Evolutionary conservation across 1,140 invertebrate genomes (phyloP), one percentile per base, ranked within the genome.

Genomic region (Brachionus koreanus): DNA sequence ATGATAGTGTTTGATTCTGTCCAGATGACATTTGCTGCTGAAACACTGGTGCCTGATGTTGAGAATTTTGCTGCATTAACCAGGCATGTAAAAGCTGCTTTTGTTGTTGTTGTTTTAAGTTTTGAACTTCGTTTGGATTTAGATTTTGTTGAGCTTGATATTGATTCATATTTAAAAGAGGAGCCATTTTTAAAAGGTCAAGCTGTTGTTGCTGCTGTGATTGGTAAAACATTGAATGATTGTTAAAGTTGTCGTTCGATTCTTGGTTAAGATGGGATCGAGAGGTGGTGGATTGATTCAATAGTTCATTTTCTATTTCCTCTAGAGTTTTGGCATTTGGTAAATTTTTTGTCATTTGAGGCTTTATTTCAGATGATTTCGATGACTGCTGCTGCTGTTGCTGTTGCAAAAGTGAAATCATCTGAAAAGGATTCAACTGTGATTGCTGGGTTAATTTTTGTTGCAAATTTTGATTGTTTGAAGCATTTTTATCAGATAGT

Each of bases 271-370:
- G 49, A 16, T 49, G 25, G 3, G 23, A 46, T 74, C 43, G 69
- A 74, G 42, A 74, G 12, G 12, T 12, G 19, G 25, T 74, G 5
- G 75, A 43, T 63, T 61, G 46, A 79, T 79, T 79, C 12, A 79
- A 65, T 25, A 79, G n/a, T 42, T 79, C 49, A 13, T 42, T 61
- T 63, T 79, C 76, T 37, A 79, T 79, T 79, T 79, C 76, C 35
- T 79, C 76, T 9, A 79, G 39, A 29, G 76, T 79, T 79, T 65
- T 79, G 16, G 76, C 76, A 43, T 79, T 79, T 16, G 76, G 76
- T 61, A 79, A 42, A 61, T 5, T 61, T 46, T 74, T 74, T 29
- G 69, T 74, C 37, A 74, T 74, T 5, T 74, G 37, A 46, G 69
- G 39, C 23, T 43, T 46, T 46, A 16, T 19, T 25, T 74, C 16